These are phyloP conservation scores for Cyprinus carpio DNA, from an alignment of 2,113 vertebrate genomes.

Conservation along the genomic window DNA sequence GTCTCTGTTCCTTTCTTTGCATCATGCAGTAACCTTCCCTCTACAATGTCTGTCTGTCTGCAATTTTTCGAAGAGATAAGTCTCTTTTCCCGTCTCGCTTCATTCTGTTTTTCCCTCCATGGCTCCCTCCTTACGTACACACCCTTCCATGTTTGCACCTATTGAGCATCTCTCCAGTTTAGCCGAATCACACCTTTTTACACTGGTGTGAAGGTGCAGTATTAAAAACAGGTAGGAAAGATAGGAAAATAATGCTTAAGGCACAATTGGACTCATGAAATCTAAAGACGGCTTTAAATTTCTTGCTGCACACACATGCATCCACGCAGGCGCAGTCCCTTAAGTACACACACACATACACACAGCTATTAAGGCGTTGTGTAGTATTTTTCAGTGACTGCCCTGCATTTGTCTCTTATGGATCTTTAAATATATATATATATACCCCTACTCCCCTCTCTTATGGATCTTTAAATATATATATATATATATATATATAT, in stretches of 20 bases:
- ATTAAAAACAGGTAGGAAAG: not conserved
- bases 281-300: slow-evolving; percentile 9
- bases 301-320: slow-evolving; percentile 34
- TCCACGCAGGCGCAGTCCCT: slow-evolving; percentile 45
- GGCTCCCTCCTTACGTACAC: slow-evolving; percentile 65
- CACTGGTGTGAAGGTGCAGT: not conserved
- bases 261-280: not conserved
- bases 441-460: no score
- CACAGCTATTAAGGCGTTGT: slow-evolving; percentile 31
- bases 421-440: not conserved
- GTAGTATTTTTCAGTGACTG: slow-evolving; percentile 47
- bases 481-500: no score
- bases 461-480: not conserved
- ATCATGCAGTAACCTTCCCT: slow-evolving; percentile 23
- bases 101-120: slow-evolving; percentile 29
- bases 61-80: slow-evolving; percentile 65
- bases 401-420: slow-evolving; percentile 48
- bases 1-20: not conserved
- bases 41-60: slow-evolving; percentile 29
- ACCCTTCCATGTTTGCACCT: slow-evolving; percentile 73
- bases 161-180: slow-evolving; percentile 25
- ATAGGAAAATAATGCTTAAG: not conserved
- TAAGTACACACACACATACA: slow-evolving; percentile 48
- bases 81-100: slow-evolving; percentile 61
- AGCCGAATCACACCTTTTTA: slow-evolving; percentile 7